Percentiles rank a stretch among this genome's conserved stretches.
These are phyloP conservation scores for Therioaphis trifolii DNA, from an alignment of 2,888 invertebrate species.

Conservation along the genomic window DNA sequence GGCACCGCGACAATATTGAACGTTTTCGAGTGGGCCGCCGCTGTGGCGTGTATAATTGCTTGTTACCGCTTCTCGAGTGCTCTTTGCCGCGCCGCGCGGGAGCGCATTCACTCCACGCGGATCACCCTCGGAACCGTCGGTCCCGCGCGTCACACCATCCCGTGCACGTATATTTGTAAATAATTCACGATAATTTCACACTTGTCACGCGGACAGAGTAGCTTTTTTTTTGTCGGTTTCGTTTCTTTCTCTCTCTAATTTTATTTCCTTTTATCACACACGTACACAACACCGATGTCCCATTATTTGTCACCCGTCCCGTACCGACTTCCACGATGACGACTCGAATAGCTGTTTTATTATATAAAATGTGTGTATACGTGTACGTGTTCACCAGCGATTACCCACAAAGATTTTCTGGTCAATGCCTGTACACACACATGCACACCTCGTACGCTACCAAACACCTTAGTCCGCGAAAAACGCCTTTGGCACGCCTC, in stretches of 20 bases:
- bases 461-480: slow-evolving; percentile 11
- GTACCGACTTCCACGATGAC: not conserved
- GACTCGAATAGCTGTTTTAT: slow-evolving; percentile 5
- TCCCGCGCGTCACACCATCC: not conserved
- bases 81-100: too few relatives aligned
- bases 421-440: slow-evolving; percentile 21
- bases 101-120: not conserved
- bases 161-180: slow-evolving; percentile 48
- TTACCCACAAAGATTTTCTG: slow-evolving; percentile 56
- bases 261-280: slow-evolving; percentile 41
- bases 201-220: slow-evolving; percentile 50
- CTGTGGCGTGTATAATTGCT: slow-evolving; percentile 61
- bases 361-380: not conserved
- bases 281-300: not conserved
- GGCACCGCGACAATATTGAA: slow-evolving; percentile 46
- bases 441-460: too few relatives aligned
- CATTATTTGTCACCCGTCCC: slow-evolving; percentile 41
- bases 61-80: slow-evolving; percentile 57
- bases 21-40: slow-evolving; percentile 53
- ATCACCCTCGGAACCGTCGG: not conserved
- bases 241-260: not conserved
- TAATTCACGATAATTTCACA: slow-evolving; percentile 62
- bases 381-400: not conserved
- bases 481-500: slow-evolving; percentile 60
- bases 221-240: slow-evolving; percentile 16